Conservation (phyloP, 1,140 invertebrate genomes). For the Heliconius congener region DNA sequence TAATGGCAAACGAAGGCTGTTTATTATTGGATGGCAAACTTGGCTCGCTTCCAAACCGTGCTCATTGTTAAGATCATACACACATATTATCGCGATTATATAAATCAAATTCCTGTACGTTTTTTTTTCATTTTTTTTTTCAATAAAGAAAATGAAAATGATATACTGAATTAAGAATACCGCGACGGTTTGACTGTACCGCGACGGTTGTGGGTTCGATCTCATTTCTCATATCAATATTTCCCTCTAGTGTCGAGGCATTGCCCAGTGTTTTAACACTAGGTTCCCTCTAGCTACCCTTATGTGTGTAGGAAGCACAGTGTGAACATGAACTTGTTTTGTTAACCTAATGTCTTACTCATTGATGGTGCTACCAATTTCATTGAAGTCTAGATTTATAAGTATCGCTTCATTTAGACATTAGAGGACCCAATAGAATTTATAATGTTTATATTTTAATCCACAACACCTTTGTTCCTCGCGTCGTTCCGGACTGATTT, state of each 20-base stretch:
- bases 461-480: conserved; percentile 53
- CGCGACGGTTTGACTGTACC: too few relatives aligned
- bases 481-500: conserved; percentile 69
- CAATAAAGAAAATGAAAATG: neutral
- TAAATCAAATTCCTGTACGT: conserved; percentile 42
- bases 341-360: neutral
- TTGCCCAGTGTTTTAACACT: too few relatives aligned
- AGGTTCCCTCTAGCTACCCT: too few relatives aligned
- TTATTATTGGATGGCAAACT: conserved; percentile 63
- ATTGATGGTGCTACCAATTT: conserved; percentile 10
- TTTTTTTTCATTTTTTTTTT: neutral
- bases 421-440: conserved; percentile 31
- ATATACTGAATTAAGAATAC: too few relatives aligned
- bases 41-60: conserved; percentile 55
- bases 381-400: conserved; percentile 28
- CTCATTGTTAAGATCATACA: conserved; percentile 58
- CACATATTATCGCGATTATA: conserved; percentile 47
- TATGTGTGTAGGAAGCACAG: too few relatives aligned
- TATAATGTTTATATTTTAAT: conserved; percentile 47
- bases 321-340: neutral
- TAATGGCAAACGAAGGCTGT: conserved; percentile 58
- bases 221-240: too few relatives aligned
- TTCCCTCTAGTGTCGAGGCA: too few relatives aligned
- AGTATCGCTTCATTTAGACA: conserved; percentile 18
- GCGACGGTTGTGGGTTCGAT: too few relatives aligned